These are phyloP conservation scores for Gasteruption jaculator DNA, from an alignment of 2,888 invertebrate genomes.

Conservation along the genomic window DNA sequence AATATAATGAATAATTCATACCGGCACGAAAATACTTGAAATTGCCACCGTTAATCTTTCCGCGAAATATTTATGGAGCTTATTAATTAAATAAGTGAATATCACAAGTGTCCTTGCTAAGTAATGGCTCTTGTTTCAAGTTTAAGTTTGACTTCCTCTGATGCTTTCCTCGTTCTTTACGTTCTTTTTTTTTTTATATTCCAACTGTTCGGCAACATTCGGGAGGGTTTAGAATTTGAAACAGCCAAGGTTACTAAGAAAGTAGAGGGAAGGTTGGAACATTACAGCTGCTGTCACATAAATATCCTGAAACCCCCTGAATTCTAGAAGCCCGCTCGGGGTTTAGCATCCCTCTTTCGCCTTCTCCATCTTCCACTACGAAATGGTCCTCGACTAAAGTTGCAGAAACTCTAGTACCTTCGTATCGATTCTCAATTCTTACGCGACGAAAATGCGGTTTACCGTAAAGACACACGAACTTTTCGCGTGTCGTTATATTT, in stretches of 20 bases:
- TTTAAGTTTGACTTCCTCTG: no score
- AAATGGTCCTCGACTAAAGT: conserved; percentile 34
- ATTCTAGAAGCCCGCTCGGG: conserved; percentile 36
- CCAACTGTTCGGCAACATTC: no score
- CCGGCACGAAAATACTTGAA: no score
- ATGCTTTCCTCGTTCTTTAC: no score
- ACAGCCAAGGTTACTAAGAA: conserved; percentile 22
- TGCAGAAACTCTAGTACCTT: conserved; percentile 39
- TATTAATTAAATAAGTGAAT: no score
- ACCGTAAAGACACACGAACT: neutral
- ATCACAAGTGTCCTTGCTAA: no score
- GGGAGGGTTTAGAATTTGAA: conserved; percentile 31
- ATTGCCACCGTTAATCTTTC: no score
- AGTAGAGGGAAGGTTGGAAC: conserved; percentile 26
- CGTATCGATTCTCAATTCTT: conserved; percentile 47
- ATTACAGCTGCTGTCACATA: conserved; percentile 48
- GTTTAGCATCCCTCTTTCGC: conserved; percentile 15
- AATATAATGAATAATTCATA: no score
- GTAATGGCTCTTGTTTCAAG: no score
- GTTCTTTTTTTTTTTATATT: no score
- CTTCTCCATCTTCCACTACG: conserved; percentile 24
- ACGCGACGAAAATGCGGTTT: no score
- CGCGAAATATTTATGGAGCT: no score
- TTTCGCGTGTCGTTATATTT: conserved; percentile 10
- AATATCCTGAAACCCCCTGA: conserved; percentile 46